Percentiles rank a stretch among this genome's conserved stretches.
Conservation (phyloP, 2,797 vertebrate species). For the Alfaro cultratus region DNA sequence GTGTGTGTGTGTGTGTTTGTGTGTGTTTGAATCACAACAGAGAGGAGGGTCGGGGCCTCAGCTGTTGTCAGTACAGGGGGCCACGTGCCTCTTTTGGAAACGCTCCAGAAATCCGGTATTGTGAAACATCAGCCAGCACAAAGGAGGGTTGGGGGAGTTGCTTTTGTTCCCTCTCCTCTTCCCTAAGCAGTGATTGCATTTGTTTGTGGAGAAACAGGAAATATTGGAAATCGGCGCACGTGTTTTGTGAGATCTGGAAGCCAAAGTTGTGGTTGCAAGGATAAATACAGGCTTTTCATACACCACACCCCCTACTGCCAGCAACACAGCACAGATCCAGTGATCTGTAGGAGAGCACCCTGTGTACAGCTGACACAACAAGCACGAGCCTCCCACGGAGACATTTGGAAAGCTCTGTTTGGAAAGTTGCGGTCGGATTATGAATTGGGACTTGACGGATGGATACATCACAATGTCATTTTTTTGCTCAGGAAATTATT, state of each 20-base stretch:
- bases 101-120: constrained; percentile 69
- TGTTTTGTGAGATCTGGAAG: constrained; percentile 42
- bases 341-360: constrained; percentile 33
- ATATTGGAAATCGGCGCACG: constrained; percentile 53
- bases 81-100: constrained; percentile 65
- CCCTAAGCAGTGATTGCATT: constrained; percentile 63
- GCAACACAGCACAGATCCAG: constrained; percentile 34
- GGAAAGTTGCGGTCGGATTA: constrained; percentile 43
- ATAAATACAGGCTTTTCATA: constrained; percentile 58
- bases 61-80: constrained; percentile 66
- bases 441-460: constrained; percentile 9
- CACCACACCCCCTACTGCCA: constrained; percentile 19
- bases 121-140: constrained; percentile 61
- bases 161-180: constrained; percentile 46
- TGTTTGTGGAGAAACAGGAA: constrained; percentile 65
- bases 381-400: constrained; percentile 18
- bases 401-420: constrained; percentile 37
- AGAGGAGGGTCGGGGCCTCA: constrained; percentile 53
- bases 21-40: constrained; percentile 10
- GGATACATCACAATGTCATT: constrained; percentile 24
- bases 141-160: constrained; percentile 31
- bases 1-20: constrained; percentile 2
- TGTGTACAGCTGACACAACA: constrained; percentile 43
- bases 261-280: constrained; percentile 44
- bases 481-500: constrained; percentile 17